Evolutionary conservation across 1,140 invertebrate species (phyloP).

Genomic region (Cydia fagiglandana): DNA sequence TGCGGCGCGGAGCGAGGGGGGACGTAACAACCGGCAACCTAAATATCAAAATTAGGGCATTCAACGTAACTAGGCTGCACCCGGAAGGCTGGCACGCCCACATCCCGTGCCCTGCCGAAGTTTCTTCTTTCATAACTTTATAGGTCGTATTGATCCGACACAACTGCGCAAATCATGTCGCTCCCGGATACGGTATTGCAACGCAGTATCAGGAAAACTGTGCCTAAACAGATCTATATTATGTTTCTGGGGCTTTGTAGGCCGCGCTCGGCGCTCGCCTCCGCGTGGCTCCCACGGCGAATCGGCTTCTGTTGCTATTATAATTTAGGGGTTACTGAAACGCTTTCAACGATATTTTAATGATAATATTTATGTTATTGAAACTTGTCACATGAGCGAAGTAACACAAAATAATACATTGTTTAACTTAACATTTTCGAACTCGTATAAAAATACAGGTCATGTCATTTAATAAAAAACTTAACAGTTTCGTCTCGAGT

Average conservation of each 20-base stretch:
- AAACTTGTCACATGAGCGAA: constrained; percentile 6
- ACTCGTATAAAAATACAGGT: constrained; percentile 21
- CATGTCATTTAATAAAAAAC: constrained; percentile 16
- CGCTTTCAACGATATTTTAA: background rate
- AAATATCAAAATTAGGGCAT: constrained; percentile 76
- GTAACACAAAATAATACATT: constrained; percentile 15
- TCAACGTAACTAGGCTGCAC: constrained; percentile 76
- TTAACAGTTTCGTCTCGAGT: background rate
- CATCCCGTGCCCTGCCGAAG: constrained; percentile 72
- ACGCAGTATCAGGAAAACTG: constrained; percentile 45
- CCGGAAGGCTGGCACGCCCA: constrained; percentile 62
- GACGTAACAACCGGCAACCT: constrained; percentile 26
- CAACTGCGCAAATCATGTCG: constrained; percentile 74
- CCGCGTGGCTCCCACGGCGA: background rate
- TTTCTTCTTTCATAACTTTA: constrained; percentile 79
- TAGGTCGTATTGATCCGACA: constrained; percentile 75
- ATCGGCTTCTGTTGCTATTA: background rate
- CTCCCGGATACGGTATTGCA: constrained; percentile 67
- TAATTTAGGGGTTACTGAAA: background rate
- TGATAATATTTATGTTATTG: background rate
- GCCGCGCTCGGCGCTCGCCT: background rate
- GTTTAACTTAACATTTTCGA: constrained; percentile 6
- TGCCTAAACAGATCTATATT: constrained; percentile 34
- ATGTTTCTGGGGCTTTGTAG: constrained; percentile 12
- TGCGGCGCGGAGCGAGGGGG: constrained; percentile 14